These are phyloP conservation scores for Ceriagrion tenellum DNA, from an alignment of 2,888 invertebrate genomes.

Conservation along the genomic window DNA sequence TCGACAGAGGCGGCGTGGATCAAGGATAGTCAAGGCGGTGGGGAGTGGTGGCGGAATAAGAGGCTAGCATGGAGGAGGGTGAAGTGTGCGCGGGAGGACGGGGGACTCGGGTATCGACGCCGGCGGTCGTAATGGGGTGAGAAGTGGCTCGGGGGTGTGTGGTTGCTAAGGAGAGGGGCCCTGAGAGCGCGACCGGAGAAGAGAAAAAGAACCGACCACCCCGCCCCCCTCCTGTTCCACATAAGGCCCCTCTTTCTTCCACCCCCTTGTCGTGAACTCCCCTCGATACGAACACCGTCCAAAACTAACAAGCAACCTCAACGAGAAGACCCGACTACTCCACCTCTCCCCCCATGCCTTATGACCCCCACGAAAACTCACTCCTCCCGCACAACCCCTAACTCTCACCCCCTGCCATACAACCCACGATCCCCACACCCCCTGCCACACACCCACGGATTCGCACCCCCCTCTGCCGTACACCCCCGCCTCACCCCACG, in stretches of 20 bases:
- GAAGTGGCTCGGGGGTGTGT: slow-evolving; percentile 1
- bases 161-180: neutral
- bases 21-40: neutral
- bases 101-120: neutral
- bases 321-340: neutral
- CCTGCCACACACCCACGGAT: neutral
- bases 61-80: neutral
- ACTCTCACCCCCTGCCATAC: neutral
- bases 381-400: neutral
- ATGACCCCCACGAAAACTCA: neutral
- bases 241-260: neutral
- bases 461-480: no score
- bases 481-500: neutral
- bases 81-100: neutral
- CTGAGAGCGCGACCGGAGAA: neutral
- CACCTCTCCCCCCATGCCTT: neutral
- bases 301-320: slow-evolving; percentile 35
- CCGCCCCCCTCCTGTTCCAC: neutral
- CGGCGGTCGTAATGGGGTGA: slow-evolving; percentile 36
- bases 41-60: neutral
- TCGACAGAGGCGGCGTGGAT: neutral
- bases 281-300: neutral
- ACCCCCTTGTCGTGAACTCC: neutral
- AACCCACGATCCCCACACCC: neutral
- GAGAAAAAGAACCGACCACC: neutral